Evolutionary conservation across 2,888 invertebrate species (phyloP).

Genomic region (Callosobruchus maculatus): DNA sequence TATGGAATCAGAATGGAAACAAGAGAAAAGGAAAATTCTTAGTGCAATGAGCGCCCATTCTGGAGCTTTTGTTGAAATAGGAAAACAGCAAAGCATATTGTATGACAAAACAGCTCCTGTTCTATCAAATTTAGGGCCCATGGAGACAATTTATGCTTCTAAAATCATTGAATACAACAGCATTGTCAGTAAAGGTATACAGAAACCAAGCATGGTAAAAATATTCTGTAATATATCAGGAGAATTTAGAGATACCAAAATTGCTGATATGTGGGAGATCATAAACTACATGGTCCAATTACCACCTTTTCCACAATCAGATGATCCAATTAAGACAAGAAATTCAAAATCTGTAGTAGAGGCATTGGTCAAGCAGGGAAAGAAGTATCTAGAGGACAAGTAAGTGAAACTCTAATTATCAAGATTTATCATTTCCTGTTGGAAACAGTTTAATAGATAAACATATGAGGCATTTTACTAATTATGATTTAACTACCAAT

Average conservation of each 20-base stretch:
- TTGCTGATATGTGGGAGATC: slow-evolving; percentile 89
- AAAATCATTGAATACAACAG: slow-evolving; percentile 78
- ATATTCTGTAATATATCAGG: slow-evolving; percentile 72
- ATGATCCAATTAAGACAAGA: slow-evolving; percentile 71
- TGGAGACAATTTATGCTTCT: slow-evolving; percentile 80
- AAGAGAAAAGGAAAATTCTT: slow-evolving; percentile 83
- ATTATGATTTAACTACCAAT: slow-evolving; percentile 3
- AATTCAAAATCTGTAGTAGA: slow-evolving; percentile 64
- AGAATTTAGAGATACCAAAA: slow-evolving; percentile 77
- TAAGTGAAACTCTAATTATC: slow-evolving; percentile 37
- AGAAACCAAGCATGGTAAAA: slow-evolving; percentile 71
- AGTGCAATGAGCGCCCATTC: slow-evolving; percentile 86
- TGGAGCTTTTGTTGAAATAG: slow-evolving; percentile 75
- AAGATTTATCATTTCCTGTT: neutral
- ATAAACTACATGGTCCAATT: slow-evolving; percentile 81
- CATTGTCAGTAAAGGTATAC: slow-evolving; percentile 69
- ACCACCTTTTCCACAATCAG: slow-evolving; percentile 67
- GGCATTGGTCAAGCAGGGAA: slow-evolving; percentile 75
- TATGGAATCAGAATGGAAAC: slow-evolving; percentile 85
- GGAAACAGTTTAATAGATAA: no score
- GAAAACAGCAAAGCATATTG: slow-evolving; percentile 53
- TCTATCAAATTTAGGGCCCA: slow-evolving; percentile 59
- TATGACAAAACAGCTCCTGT: slow-evolving; percentile 53
- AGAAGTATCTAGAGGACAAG: slow-evolving; percentile 81
- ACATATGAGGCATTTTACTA: no score